Conservation (phyloP, 2,113 vertebrate species). For the Lontra canadensis region DNA sequence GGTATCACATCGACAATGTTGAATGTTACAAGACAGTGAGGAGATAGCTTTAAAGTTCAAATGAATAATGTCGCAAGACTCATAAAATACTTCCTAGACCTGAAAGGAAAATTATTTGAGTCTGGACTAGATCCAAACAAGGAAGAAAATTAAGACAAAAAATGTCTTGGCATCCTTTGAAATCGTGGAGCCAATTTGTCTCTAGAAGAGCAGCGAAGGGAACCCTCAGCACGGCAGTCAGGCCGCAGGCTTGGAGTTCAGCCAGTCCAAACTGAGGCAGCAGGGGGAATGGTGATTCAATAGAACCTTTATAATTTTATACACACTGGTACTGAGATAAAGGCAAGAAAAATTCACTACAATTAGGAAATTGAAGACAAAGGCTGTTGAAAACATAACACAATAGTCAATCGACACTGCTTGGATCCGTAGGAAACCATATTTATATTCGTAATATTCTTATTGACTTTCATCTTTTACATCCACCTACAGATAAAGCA, state of each 20-base stretch:
- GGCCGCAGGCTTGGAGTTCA: background rate
- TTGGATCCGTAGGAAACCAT: background rate
- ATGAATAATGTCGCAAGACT: constrained; percentile 30
- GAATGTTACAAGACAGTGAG: constrained; percentile 42
- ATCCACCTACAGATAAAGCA: background rate
- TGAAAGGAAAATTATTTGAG: constrained; percentile 27
- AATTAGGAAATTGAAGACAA: background rate
- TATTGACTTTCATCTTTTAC: background rate
- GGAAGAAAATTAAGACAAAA: constrained; percentile 45
- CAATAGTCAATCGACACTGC: background rate
- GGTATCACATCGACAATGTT: background rate
- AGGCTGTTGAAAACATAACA: background rate
- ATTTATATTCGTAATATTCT: background rate
- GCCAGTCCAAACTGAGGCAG: background rate
- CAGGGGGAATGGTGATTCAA: background rate
- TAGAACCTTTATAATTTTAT: background rate
- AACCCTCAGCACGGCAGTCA: background rate
- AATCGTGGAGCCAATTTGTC: background rate
- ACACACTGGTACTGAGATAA: background rate
- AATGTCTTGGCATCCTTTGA: background rate
- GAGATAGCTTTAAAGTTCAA: constrained; percentile 8
- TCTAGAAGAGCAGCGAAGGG: background rate
- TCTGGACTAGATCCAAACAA: constrained; percentile 20
- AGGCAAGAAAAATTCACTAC: constrained; percentile 11
- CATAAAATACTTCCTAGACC: constrained; percentile 8